These are phyloP conservation scores for Paedocypris micromegethes DNA, from an alignment of 2,797 vertebrate species.

Conservation along the genomic window DNA sequence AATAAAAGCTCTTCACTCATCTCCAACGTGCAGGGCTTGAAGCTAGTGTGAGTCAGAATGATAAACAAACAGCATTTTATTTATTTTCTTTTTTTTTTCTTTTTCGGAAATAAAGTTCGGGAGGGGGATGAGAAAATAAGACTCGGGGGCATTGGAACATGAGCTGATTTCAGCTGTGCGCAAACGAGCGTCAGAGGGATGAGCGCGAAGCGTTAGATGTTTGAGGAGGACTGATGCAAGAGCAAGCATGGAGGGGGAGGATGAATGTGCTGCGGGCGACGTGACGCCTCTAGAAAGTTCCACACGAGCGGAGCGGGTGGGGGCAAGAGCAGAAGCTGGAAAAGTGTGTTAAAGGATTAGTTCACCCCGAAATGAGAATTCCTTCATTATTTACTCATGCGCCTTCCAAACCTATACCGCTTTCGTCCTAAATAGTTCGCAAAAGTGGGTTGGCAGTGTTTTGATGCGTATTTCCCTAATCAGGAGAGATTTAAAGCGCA, in stretches of 20 bases:
- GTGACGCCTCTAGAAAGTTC: slow-evolving; percentile 28
- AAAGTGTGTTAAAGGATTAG: slow-evolving; percentile 21
- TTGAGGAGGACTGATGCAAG: slow-evolving; percentile 39
- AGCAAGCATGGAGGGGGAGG: slow-evolving; percentile 1
- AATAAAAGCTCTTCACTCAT: slow-evolving; percentile 31
- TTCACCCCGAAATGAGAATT: slow-evolving; percentile 23
- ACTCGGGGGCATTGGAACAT: slow-evolving; percentile 63
- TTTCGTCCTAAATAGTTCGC: background rate
- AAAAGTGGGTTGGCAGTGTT: background rate
- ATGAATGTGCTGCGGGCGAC: slow-evolving; percentile 12
- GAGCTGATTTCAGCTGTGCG: slow-evolving; percentile 66
- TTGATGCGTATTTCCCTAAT: no score
- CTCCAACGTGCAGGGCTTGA: slow-evolving; percentile 59
- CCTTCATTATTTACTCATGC: background rate
- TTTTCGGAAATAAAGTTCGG: slow-evolving; percentile 21
- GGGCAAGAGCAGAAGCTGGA: background rate
- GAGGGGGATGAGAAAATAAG: slow-evolving; percentile 55
- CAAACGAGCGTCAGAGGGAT: slow-evolving; percentile 69
- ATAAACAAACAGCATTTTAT: slow-evolving; percentile 62
- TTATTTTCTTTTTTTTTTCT: slow-evolving; percentile 24
- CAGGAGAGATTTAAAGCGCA: no score
- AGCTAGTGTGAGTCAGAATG: slow-evolving; percentile 67
- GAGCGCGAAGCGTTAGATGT: slow-evolving; percentile 33
- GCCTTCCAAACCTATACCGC: background rate
- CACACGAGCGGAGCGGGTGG: background rate